These are phyloP conservation scores for Noctua pronuba DNA, from an alignment of 2,888 invertebrate genomes.

Conservation along the genomic window DNA sequence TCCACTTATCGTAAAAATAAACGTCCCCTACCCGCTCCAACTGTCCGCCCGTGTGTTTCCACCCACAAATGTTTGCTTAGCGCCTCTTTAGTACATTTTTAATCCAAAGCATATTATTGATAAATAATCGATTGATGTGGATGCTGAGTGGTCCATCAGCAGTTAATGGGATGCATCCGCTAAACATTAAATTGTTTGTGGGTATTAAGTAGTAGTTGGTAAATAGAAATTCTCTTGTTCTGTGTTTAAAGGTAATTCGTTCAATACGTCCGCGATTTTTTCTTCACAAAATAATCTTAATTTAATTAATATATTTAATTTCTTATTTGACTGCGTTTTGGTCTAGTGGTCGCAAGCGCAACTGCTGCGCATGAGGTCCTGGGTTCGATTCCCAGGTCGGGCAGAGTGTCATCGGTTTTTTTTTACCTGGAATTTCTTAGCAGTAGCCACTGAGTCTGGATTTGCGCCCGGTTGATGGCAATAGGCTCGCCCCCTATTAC, in stretches of 20 bases:
- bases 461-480: no score
- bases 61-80: slow-evolving; percentile 75
- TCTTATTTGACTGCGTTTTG: no score
- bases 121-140: slow-evolving; percentile 74
- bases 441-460: no score
- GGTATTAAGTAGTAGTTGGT: slow-evolving; percentile 34
- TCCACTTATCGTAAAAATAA: not conserved
- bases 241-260: not conserved
- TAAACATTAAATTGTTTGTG: slow-evolving; percentile 24
- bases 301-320: no score
- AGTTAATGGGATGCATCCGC: slow-evolving; percentile 53
- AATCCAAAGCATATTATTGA: slow-evolving; percentile 69
- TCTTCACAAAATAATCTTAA: not conserved
- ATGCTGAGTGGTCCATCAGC: slow-evolving; percentile 48
- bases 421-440: no score
- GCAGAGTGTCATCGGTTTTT: no score
- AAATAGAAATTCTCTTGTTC: slow-evolving; percentile 2
- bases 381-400: no score
- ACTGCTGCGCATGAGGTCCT: no score
- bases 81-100: slow-evolving; percentile 72
- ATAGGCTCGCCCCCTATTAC: no score
- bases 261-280: not conserved
- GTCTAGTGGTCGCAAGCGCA: no score
- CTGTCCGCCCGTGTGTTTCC: slow-evolving; percentile 59
- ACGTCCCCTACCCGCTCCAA: not conserved